phyloP scores from a whole-genome alignment of 2,113 vertebrate genomes.

The Ammodytes marinus region DNA sequence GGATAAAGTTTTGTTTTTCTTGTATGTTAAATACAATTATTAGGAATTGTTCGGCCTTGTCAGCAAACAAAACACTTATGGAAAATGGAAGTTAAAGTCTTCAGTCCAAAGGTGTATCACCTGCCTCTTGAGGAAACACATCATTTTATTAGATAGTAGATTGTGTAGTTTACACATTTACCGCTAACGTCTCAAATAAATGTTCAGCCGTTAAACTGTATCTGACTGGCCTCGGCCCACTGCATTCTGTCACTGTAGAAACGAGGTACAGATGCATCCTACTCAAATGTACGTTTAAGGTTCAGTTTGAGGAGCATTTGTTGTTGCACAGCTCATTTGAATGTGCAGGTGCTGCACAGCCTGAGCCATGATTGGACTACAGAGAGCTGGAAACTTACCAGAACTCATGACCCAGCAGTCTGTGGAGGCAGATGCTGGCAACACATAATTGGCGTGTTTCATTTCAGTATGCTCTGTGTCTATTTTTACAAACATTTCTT shows the following conservation, averaged over 20 bases:
- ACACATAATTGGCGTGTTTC: conserved; percentile 39
- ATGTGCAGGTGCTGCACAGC: conserved; percentile 34
- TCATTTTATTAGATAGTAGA: conserved; percentile 11
- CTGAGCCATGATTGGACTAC: conserved; percentile 34
- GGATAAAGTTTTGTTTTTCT: not conserved
- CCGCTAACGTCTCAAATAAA: not conserved
- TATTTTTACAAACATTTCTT: conserved; percentile 14
- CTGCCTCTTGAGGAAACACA: not conserved
- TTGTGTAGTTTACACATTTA: conserved; percentile 11
- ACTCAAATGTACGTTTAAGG: conserved; percentile 24
- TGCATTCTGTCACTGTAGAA: not conserved
- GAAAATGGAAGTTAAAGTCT: not conserved
- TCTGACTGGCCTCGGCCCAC: not conserved
- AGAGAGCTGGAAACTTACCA: conserved; percentile 39
- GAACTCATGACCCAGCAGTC: conserved; percentile 50
- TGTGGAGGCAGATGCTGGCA: conserved; percentile 37
- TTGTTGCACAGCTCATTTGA: conserved; percentile 26
- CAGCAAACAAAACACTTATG: not conserved
- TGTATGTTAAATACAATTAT: not conserved
- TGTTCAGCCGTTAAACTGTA: not conserved
- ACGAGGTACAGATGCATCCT: not conserved
- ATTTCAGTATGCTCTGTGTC: conserved; percentile 37
- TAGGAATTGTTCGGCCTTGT: not conserved
- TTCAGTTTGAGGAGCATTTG: conserved; percentile 7
- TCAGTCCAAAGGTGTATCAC: conserved; percentile 4